phyloP scores from a whole-genome alignment of 2,113 vertebrate species.

The Pteruthius melanotis region DNA sequence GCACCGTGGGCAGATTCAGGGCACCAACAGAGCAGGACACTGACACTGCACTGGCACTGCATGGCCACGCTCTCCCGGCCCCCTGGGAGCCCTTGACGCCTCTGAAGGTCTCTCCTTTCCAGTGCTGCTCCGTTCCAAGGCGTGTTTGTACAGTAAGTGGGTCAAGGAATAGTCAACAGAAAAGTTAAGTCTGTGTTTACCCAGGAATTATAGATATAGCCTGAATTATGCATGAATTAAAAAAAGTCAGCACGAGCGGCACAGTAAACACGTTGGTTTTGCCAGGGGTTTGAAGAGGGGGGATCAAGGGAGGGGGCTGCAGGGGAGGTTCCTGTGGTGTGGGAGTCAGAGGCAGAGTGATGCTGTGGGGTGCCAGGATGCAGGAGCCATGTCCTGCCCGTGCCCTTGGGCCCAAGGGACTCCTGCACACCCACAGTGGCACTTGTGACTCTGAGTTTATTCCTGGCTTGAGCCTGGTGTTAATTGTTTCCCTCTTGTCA shows the following conservation, averaged over 20 bases:
- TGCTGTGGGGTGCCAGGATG: not conserved
- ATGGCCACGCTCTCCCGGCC: accelerated
- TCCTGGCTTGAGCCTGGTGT: not conserved
- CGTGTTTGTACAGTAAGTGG: conserved; percentile 30
- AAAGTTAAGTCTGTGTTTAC: conserved; percentile 26
- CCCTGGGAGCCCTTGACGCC: not conserved
- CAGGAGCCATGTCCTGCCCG: accelerated
- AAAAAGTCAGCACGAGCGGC: not conserved
- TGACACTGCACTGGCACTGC: not conserved
- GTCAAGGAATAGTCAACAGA: conserved; percentile 50
- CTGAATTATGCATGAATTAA: conserved; percentile 53
- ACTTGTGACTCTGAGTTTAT: not conserved
- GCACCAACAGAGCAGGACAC: not conserved
- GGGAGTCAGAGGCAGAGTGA: not conserved
- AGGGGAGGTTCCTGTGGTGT: accelerated
- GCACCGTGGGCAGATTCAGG: not conserved
- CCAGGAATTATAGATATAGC: not conserved
- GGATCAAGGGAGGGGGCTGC: not conserved
- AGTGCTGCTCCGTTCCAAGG: not conserved
- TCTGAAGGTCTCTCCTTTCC: not conserved
- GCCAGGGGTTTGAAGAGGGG: not conserved
- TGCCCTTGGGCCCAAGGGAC: not conserved
- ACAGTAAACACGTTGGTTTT: not conserved
- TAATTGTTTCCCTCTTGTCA: not conserved
- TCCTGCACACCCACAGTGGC: not conserved